phyloP scores from a whole-genome alignment of 2,888 invertebrate genomes.

The Nycteola revayana region DNA sequence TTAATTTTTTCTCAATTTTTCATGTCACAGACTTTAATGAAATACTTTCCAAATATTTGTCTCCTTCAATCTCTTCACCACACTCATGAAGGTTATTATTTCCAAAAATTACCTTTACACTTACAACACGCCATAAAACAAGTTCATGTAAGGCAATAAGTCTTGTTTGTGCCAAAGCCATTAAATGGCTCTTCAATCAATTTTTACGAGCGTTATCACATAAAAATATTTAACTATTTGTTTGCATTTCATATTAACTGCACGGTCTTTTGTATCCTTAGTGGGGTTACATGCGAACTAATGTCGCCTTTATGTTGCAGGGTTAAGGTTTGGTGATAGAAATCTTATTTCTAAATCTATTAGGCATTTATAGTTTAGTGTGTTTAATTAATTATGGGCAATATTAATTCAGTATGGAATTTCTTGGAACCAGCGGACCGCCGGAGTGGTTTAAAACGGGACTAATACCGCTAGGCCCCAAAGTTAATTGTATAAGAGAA shows the following conservation, averaged over 20 bases:
- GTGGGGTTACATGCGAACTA: constrained; percentile 26
- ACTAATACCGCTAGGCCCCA: no score
- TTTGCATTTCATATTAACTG: constrained; percentile 77
- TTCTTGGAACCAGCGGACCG: no score
- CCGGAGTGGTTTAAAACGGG: no score
- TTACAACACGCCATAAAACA: constrained; percentile 28
- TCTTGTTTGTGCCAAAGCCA: constrained; percentile 49
- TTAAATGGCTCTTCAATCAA: constrained; percentile 73
- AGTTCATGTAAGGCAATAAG: constrained; percentile 47
- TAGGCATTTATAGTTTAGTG: constrained; percentile 31
- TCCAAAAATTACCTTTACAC: constrained; percentile 27
- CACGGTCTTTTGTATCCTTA: constrained; percentile 30
- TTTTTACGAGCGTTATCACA: constrained; percentile 72
- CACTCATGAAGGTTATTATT: no score
- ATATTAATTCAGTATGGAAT: constrained; percentile 51
- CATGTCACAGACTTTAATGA: no score
- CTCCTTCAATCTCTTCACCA: no score
- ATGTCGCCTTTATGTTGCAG: constrained; percentile 30
- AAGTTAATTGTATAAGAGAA: no score
- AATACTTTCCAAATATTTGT: no score
- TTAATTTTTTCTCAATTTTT: no score
- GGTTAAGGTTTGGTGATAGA: constrained; percentile 20
- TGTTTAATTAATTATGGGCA: constrained; percentile 56
- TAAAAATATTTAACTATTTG: constrained; percentile 81
- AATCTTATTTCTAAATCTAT: constrained; percentile 4